phyloP scores from a whole-genome alignment of 2,113 vertebrate species.

The Sitta europaea region DNA sequence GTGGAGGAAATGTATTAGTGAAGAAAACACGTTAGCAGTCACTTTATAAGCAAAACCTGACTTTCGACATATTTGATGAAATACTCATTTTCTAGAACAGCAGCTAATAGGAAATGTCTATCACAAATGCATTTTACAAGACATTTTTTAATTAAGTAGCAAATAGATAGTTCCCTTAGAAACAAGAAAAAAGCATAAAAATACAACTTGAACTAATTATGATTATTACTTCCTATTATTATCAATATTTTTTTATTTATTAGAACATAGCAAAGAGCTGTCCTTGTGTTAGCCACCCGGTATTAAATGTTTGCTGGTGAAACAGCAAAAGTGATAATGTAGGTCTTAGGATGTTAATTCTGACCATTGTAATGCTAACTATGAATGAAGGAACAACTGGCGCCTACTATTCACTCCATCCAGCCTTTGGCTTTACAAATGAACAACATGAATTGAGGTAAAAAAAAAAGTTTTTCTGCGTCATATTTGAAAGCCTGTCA shows the following conservation, averaged over 20 bases:
- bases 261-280: conserved; percentile 18
- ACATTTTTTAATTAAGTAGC: conserved; percentile 12
- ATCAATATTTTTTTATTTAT: conserved; percentile 13
- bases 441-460: conserved; percentile 73
- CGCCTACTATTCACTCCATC: conserved; percentile 74
- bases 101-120: conserved; percentile 49
- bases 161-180: not conserved
- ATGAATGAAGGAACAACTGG: conserved; percentile 73
- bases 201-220: not conserved
- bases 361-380: conserved; percentile 86
- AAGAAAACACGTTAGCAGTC: conserved; percentile 17
- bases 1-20: not conserved
- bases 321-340: conserved; percentile 73
- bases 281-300: conserved; percentile 52
- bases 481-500: conserved; percentile 88
- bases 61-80: conserved; percentile 26
- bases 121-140: conserved; percentile 6
- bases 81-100: conserved; percentile 53
- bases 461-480: conserved; percentile 70
- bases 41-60: conserved; percentile 57
- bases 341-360: conserved; percentile 81
- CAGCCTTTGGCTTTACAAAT: conserved; percentile 80
- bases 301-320: conserved; percentile 64
- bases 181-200: not conserved
- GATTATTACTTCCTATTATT: not conserved